phyloP scores from a whole-genome alignment of 2,797 vertebrate genomes.

The Leucoraja ocellata region DNA sequence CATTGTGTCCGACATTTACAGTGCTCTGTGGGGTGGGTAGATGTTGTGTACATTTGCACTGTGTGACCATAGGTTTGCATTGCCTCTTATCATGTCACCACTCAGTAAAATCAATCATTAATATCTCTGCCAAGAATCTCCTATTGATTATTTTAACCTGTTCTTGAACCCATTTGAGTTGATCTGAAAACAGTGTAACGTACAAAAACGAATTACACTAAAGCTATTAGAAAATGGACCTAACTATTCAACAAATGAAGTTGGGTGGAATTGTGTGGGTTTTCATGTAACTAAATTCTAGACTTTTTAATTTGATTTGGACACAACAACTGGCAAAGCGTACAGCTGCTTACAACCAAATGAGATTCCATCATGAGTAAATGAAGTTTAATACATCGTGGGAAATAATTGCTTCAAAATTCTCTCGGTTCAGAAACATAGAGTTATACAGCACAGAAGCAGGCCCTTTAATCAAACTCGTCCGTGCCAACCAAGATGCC shows the following conservation, averaged over 20 bases:
- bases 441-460: too few species aligned
- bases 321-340: neutral
- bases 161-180: constrained; percentile 84
- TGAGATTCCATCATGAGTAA: neutral
- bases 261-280: neutral
- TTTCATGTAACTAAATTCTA: neutral
- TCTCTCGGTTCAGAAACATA: neutral
- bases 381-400: neutral
- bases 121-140: constrained; percentile 71
- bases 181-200: constrained; percentile 73
- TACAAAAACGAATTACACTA: constrained; percentile 67
- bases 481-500: too few species aligned
- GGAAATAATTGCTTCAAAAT: neutral
- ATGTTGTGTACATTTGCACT: neutral
- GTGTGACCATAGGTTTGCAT: neutral
- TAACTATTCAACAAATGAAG: neutral
- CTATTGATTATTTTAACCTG: constrained; percentile 79
- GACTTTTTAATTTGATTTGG: neutral
- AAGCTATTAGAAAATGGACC: constrained; percentile 59
- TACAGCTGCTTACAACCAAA: too few species aligned
- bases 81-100: constrained; percentile 54
- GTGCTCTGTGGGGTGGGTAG: neutral
- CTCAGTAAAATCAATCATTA: constrained; percentile 88
- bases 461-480: too few species aligned
- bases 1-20: neutral